Base-by-base conservation (phyloP, 1,140 invertebrate genomes). In the Globodera rostochiensis region DNA sequence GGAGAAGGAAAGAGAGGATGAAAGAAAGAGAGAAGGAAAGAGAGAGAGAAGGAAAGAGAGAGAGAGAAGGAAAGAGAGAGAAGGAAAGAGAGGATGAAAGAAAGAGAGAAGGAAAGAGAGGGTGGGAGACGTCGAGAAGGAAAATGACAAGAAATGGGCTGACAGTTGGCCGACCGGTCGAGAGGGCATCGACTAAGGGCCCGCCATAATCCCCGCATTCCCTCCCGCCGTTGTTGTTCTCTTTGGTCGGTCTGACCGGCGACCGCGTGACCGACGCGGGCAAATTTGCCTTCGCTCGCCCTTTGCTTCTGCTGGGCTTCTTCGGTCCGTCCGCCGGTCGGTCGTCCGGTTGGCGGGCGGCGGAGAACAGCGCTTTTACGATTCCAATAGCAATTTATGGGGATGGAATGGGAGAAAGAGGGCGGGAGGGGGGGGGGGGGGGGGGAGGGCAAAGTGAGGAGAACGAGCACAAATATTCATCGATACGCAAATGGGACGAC, bases 371-470 rank as follows among this genome's bases (percentile, higher is more conserved):
- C 57, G 57, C 57, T 64, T 64, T 64, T 64, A 64, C 57, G 57
- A 64, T 64, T 64, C 57, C 19, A 64, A 64, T 19, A 64, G 57
- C 57, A 64, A 53, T 64, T 64, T 64, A 64, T 64, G 57, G 57
- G 57, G 57, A 64, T 64, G 57, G 57, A 64, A 64, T 64, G 13
- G 57, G 57, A 3, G 57, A 19, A 64, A 64, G 57, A 64, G 57
- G 15, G 57, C 13, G 15, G 11, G 19, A 4, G 11, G 50, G 50
- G 1, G 50, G n/a, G 50, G 57, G 15, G 57, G 1, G 15, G 11
- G 19, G 50, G 11, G 50, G 50, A 5, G 50, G 50, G 50, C 7
- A 53, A 53, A 53, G 50, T 9, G 50, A 53, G 50, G 50, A 53
- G 50, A 53, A 53, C 0, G 50, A 53, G 50, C 7, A 53, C 50